Evolutionary conservation across 2,797 vertebrate genomes (phyloP), one percentile per base, ranked within the genome.

Genomic region (Ceryle rudis): DNA sequence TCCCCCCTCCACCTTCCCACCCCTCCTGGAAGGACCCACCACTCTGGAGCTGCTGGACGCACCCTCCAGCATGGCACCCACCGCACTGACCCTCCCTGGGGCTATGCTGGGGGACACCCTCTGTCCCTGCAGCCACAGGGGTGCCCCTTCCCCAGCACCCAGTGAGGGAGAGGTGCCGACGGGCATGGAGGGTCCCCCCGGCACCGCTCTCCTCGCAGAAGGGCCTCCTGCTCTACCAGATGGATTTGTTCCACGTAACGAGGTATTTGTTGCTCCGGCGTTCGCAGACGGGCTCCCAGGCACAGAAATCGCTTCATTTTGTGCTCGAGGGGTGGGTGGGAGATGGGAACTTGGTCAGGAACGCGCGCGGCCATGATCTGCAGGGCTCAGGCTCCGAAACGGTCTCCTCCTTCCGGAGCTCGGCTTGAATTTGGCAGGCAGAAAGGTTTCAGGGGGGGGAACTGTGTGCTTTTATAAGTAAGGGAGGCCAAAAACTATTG

Each of bases 211-310:
- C 16, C 0, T 79, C 20, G 93, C 89, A 75, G 97, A 97, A 96
- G 94, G 95, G 95, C 91, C 97, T 96, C 93, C 96, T 69, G 93
- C 96, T 96, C 55, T 79, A 83, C 64, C 87, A 82, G 97, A 96
- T 94, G 98, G 94, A 97, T 97, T 97, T 57, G 97, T 95, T 97
- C 97, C 98, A 96, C 93, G 96, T 97, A 96, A 97, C 72, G 97
- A 98, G 98, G 98, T 98, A 98, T 98, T 97, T 97, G 95, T 96
- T 51, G 84, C 90, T 96, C 44, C 5, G 90, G 87, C 81, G 35
- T 81, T 83, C 6, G 8, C 85, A 72, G 82, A 31, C 44, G 9
- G n/a, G 72, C 57, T 62, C 60, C 7, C 41, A 7, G 86, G 90
- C 26, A 1, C 78, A 58, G 74, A 83, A 96, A 57, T 67, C 1